Conservation (phyloP, 2,113 vertebrate genomes). For the Cheirogaleus medius region DNA sequence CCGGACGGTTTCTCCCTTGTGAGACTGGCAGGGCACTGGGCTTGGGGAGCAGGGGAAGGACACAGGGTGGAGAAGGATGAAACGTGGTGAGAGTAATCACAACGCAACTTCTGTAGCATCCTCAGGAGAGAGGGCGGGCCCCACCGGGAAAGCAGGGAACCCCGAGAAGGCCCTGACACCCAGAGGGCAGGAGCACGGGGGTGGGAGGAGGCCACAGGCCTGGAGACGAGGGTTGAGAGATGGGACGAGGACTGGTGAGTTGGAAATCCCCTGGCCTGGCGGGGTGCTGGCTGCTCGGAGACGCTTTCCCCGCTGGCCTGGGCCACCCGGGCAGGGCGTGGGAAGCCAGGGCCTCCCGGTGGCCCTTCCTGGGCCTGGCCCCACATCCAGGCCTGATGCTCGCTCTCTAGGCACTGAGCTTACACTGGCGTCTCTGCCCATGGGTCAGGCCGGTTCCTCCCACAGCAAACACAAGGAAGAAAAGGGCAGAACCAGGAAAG, state of each 20-base stretch:
- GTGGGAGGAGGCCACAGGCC: background rate
- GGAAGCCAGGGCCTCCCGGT: background rate
- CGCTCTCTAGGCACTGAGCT: background rate
- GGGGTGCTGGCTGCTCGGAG: background rate
- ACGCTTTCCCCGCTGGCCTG: fast-evolving
- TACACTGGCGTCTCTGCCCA: background rate
- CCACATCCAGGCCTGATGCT: background rate
- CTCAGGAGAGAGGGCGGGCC: background rate
- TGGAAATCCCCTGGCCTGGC: background rate
- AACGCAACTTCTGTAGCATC: background rate
- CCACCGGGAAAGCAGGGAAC: background rate
- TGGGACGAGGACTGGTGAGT: too few species aligned
- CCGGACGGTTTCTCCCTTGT: background rate
- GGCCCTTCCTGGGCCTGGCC: background rate
- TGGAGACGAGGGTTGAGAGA: background rate
- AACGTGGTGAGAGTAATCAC: background rate
- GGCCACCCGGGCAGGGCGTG: background rate
- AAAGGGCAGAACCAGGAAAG: background rate
- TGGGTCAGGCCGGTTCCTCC: background rate
- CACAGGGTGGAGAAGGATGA: background rate
- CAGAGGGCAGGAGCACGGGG: background rate
- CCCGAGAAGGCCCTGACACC: background rate
- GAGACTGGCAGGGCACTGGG: background rate
- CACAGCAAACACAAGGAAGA: background rate
- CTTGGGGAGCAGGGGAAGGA: background rate